These are phyloP conservation scores for Sceloporus undulatus DNA, from an alignment of 2,113 vertebrate genomes.

Conservation along the genomic window DNA sequence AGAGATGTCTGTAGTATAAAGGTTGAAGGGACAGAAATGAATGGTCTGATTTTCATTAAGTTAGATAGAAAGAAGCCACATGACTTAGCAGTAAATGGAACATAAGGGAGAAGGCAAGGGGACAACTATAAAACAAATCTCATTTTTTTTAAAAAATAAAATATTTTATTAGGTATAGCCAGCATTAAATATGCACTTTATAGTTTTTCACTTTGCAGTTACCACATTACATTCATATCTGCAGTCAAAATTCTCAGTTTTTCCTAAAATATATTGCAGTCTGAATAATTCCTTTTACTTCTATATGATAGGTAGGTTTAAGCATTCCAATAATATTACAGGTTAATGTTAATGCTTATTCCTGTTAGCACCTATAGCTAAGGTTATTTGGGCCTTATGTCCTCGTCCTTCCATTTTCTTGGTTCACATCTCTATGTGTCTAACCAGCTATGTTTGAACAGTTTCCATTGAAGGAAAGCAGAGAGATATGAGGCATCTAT, in stretches of 20 bases:
- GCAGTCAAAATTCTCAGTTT: not conserved
- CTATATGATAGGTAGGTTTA: not conserved
- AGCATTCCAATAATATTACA: not conserved
- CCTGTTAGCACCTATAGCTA: not conserved
- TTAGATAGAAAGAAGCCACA: not conserved
- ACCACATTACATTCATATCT: not conserved
- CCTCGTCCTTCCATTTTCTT: not conserved
- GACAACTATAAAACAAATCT: not conserved
- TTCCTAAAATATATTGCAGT: not conserved
- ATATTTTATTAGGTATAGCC: not conserved
- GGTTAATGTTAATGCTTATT: too few species aligned
- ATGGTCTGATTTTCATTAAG: not conserved
- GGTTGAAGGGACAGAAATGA: not conserved
- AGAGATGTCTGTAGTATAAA: not conserved
- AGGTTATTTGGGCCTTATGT: not conserved
- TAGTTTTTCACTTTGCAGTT: not conserved
- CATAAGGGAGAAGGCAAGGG: not conserved
- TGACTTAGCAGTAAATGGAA: not conserved
- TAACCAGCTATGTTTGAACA: constrained; percentile 5
- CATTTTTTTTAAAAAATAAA: not conserved
- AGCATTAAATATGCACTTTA: not conserved
- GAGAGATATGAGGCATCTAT: not conserved
- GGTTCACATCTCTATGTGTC: not conserved
- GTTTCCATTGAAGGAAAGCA: constrained; percentile 4
- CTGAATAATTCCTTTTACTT: not conserved